Conservation (phyloP, 2,888 invertebrate species). For the Drosophila cognata region DNA sequence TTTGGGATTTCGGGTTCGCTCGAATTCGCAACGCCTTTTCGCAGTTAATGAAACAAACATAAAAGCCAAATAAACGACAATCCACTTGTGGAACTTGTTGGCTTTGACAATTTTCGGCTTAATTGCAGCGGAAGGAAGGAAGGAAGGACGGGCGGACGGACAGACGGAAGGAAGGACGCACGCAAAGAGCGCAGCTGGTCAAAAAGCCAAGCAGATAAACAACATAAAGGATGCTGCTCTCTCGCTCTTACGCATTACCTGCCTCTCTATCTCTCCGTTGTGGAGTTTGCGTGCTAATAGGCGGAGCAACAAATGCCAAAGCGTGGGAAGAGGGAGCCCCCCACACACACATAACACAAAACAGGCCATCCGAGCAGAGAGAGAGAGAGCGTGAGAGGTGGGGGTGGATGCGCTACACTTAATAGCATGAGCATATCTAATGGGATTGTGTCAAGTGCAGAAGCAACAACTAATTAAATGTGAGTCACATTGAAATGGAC, state of each 20-base stretch:
- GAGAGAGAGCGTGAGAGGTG: neutral
- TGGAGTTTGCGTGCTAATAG: conserved; percentile 66
- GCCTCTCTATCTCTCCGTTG: neutral
- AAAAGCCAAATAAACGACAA: conserved; percentile 42
- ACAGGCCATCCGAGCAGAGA: conserved; percentile 49
- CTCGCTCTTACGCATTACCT: conserved; percentile 18
- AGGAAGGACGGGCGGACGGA: conserved; percentile 4
- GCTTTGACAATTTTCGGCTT: conserved; percentile 75
- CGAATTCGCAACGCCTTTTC: conserved; percentile 51
- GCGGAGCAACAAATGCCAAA: conserved; percentile 76
- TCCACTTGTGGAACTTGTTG: conserved; percentile 78
- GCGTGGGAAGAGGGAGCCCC: conserved; percentile 15
- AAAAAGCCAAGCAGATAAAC: conserved; percentile 32
- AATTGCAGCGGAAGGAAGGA: conserved; percentile 64
- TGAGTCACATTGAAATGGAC: neutral
- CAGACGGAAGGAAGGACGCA: conserved; percentile 1
- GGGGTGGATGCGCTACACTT: conserved; percentile 44
- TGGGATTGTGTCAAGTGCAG: conserved; percentile 30
- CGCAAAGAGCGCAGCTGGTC: conserved; percentile 27
- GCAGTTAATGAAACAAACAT: conserved; percentile 58
- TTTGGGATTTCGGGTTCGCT: conserved; percentile 10
- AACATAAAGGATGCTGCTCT: conserved; percentile 46
- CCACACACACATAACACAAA: conserved; percentile 38
- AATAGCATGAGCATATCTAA: conserved; percentile 28
- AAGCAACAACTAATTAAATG: conserved; percentile 3